Percentiles rank a stretch among this genome's conserved stretches.
Evolutionary conservation across 2,113 vertebrate species (phyloP).

Genomic region (Gopherus flavomarginatus): DNA sequence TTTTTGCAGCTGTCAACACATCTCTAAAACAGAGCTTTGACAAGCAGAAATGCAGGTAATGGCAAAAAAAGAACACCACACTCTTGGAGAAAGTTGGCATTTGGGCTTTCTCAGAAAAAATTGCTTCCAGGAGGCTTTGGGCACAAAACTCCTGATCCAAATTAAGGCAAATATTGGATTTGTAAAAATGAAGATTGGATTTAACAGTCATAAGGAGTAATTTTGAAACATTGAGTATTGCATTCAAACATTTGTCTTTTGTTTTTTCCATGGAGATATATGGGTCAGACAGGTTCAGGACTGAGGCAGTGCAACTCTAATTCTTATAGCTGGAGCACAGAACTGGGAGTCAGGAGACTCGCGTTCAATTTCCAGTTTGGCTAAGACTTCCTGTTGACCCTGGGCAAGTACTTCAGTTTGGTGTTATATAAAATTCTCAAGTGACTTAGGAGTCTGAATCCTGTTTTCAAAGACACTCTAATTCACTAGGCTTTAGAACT

Average conservation of each 20-base stretch:
- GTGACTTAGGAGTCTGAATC: neutral
- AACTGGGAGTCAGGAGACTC: neutral
- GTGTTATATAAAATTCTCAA: neutral
- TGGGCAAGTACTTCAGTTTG: neutral
- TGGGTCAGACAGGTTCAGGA: neutral
- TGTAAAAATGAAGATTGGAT: neutral
- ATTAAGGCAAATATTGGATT: neutral
- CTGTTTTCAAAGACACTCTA: neutral
- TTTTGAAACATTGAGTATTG: neutral
- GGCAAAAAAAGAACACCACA: neutral
- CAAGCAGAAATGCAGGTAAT: constrained; percentile 29
- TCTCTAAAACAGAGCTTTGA: constrained; percentile 19
- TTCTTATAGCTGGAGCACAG: neutral
- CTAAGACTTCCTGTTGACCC: neutral
- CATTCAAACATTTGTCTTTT: neutral
- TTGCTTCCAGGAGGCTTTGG: neutral
- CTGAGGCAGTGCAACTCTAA: neutral
- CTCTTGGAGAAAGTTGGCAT: neutral
- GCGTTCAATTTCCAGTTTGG: neutral
- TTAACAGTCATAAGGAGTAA: neutral
- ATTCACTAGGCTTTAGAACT: neutral
- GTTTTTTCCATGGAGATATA: neutral
- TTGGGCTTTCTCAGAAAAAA: neutral
- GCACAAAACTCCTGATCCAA: neutral
- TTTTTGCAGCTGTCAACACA: constrained; percentile 38